Evolutionary conservation across 92 coral and sea anemone genomes (phyloP).

Genomic region (Blastomussa wellsi): DNA sequence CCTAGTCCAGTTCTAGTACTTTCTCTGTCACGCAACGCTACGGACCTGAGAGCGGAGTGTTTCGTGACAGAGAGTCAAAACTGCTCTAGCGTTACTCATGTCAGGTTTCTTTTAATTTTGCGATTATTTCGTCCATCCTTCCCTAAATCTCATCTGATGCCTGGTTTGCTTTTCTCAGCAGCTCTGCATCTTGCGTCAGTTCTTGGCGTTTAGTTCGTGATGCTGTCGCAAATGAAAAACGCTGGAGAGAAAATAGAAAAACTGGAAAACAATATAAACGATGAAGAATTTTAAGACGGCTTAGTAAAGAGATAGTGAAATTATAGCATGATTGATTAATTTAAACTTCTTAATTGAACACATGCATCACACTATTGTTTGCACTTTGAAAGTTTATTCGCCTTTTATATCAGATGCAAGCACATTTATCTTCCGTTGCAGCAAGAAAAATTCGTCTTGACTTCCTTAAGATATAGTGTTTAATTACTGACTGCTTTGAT

Average conservation of each 20-base stretch:
- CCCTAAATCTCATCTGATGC: no score
- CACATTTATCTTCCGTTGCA: slow-evolving; percentile 23
- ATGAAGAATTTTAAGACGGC: neutral
- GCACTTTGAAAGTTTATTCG: neutral
- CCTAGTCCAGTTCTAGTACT: no score
- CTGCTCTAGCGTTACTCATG: no score
- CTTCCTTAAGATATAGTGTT: slow-evolving; percentile 1
- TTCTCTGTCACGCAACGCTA: no score
- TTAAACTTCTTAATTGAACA: neutral
- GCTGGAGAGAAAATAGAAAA: neutral
- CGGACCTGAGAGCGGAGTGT: no score
- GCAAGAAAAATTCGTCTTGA: neutral
- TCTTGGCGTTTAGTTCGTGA: no score
- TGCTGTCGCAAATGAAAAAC: neutral
- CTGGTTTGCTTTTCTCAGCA: neutral
- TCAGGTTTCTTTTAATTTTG: neutral
- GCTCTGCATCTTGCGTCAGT: neutral
- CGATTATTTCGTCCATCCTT: no score
- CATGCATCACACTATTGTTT: neutral
- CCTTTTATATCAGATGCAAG: neutral
- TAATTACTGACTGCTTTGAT: slow-evolving; percentile 9
- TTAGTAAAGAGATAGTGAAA: neutral
- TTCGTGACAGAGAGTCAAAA: no score
- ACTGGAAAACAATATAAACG: neutral
- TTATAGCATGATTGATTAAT: neutral